These are phyloP conservation scores for Porites evermanni DNA, from an alignment of 92 coral and sea anemone genomes.

Conservation along the genomic window DNA sequence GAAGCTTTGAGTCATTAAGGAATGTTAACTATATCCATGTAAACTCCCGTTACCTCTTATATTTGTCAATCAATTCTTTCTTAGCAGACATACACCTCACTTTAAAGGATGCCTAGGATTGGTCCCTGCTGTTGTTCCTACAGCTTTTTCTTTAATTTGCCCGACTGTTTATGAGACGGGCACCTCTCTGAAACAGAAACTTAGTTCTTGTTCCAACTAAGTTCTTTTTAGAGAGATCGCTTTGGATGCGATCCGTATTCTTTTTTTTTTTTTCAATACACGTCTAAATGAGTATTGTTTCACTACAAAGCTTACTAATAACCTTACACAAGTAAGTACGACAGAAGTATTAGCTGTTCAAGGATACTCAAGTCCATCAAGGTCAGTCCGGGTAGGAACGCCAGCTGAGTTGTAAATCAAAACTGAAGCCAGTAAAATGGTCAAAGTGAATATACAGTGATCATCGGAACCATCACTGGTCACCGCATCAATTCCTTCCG, in stretches of 20 bases:
- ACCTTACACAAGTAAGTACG: background rate
- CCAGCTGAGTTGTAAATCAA: conserved; percentile 83
- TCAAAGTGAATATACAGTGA: conserved; percentile 73
- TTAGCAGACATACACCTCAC: no score
- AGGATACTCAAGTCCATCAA: conserved; percentile 71
- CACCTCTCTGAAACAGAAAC: background rate
- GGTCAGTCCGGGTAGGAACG: conserved; percentile 58
- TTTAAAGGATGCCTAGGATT: no score
- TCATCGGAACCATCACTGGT: conserved; percentile 57
- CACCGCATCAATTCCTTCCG: conserved; percentile 81
- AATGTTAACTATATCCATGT: background rate
- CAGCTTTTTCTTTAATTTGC: background rate
- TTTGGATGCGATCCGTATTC: no score
- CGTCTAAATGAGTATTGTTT: no score
- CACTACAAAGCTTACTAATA: no score
- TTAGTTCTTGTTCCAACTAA: background rate
- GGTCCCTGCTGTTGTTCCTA: no score
- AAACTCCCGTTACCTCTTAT: no score
- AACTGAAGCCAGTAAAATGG: conserved; percentile 79
- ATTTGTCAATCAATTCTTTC: no score
- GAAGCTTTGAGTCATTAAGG: conserved; percentile 47
- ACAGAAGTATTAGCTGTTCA: background rate
- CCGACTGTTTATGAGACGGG: background rate
- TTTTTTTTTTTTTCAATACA: no score
- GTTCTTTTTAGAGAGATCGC: no score